Base-by-base conservation (phyloP, 1,140 invertebrate species). In the Drosophila repletoides region DNA sequence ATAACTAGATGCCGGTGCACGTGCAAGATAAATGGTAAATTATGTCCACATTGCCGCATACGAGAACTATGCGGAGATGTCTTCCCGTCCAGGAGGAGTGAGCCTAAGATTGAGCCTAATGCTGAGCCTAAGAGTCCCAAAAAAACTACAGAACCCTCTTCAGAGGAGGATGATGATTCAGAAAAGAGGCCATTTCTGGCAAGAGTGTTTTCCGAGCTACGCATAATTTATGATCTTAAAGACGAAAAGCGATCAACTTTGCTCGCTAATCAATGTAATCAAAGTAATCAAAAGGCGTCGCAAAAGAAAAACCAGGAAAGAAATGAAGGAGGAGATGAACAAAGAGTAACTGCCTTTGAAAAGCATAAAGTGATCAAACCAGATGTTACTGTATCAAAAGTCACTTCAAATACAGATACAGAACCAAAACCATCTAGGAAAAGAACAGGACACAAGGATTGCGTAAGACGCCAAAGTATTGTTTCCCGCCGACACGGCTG, bases 1-100 rank as follows among this genome's bases (percentile, higher is more conserved):
- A 34, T 9, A 24, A 43, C 46, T 0, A 46, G 63, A 1, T 89
- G 88, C 10, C 63, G 88, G 0, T 89, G 88, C 38, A 89, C 71
- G 2, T 88, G 77, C 46, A 51, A 55, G 28, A 33, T 21, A n/a
- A n/a, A n/a, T n/a, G 79, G 63, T 2, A 89, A 70, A 29, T 5
- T 72, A 3, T 89, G 88, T 12, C 88, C 83, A 0, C 83, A 89
- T 51, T 89, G 88, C n/a, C 79, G 88, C 12, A 89, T 89, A n/a
- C 64, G 80, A 0, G 72, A 84, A 9, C 14, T 72, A 0, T 89
- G 88, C 34, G 52, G 59, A 0, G 84, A 89, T 14, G 69, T 89
- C 4, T 89, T 89, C 12, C 58, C 75, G 21, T 3, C 14, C 15
- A n/a, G n/a, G 58, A 53, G 14, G 38, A 26, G 2, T 24, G 33